These are phyloP conservation scores for Muschampia plurimacula DNA, from an alignment of 2,888 invertebrate species.

Conservation along the genomic window DNA sequence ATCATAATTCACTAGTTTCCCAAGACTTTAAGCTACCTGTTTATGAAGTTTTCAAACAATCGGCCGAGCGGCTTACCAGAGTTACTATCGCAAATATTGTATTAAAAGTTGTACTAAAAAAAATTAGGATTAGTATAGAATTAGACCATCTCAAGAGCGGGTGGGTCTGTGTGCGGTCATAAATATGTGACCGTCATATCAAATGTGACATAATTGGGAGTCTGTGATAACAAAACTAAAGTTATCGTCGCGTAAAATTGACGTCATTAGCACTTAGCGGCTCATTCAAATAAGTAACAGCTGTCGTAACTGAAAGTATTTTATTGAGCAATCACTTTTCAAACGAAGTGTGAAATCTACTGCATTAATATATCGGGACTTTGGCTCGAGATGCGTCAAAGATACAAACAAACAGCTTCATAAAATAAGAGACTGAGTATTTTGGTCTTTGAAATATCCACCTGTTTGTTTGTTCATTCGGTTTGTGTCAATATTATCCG, in stretches of 20 bases:
- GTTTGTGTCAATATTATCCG: conserved; percentile 68
- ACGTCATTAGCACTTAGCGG: conserved; percentile 29
- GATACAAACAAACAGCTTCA: conserved; percentile 68
- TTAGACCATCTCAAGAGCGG: too few species aligned
- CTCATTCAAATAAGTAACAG: conserved; percentile 24
- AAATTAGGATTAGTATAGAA: too few species aligned
- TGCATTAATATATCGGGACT: conserved; percentile 42
- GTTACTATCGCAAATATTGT: too few species aligned
- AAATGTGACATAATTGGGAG: conserved; percentile 7
- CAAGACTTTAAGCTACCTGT: too few species aligned
- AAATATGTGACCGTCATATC: background rate
- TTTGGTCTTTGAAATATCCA: conserved; percentile 45
- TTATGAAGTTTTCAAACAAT: too few species aligned
- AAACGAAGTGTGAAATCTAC: conserved; percentile 29
- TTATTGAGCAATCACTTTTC: conserved; percentile 12
- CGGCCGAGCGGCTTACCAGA: too few species aligned
- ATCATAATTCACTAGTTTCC: too few species aligned
- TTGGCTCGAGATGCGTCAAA: conserved; percentile 49
- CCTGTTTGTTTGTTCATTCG: conserved; percentile 59
- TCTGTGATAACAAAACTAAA: conserved; percentile 24
- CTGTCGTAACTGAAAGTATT: conserved; percentile 33
- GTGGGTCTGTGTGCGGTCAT: too few species aligned
- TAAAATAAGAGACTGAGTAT: conserved; percentile 54
- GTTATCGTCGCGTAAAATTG: conserved; percentile 19
- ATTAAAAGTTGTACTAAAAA: too few species aligned